Base-by-base conservation (phyloP, 1,140 invertebrate genomes). In the Aradophagus sp. region DNA sequence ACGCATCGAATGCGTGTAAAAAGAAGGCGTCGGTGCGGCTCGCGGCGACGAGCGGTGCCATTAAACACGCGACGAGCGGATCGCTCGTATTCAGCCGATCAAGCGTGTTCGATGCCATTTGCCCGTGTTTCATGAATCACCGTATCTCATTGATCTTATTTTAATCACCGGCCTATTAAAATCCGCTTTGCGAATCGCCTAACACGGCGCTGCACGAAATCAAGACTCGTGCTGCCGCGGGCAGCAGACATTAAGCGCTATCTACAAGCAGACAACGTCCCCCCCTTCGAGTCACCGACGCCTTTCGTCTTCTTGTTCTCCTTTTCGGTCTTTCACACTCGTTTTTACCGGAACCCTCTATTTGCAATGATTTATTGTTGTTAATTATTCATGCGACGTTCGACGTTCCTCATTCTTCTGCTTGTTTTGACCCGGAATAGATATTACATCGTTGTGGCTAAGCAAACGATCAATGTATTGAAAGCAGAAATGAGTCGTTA, bases 81-180 rank as follows among this genome's bases (percentile, higher is more conserved):
- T n/a, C n/a, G n/a, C n/a, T n/a, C n/a, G n/a, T n/a, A n/a, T n/a
- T n/a, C n/a, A n/a, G n/a, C n/a, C n/a, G n/a, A n/a, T n/a, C n/a
- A n/a, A n/a, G n/a, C n/a, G n/a, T n/a, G n/a, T n/a, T n/a, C n/a
- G n/a, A n/a, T n/a, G n/a, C n/a, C n/a, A n/a, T n/a, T n/a, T n/a
- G n/a, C n/a, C n/a, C n/a, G n/a, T n/a, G 42, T 65, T 55, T 61
- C 50, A 62, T 50, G 61, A 66, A 66, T 34, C 56, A 62, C 35
- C 20, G 44, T 42, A 48, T 36, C 48, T 72, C 62, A 72, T 67
- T 72, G 69, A 72, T 72, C 69, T 72, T 67, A 67, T 58, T 66
- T 72, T 72, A 66, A 67, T 72, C 69, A 62, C 29, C 47, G 55
- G 55, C 56, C 69, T 62, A 72, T 72, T 72, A 72, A 72, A 72